Evolutionary conservation across 2,797 vertebrate species (phyloP).

Genomic region (Lophotriccus pileatus): DNA sequence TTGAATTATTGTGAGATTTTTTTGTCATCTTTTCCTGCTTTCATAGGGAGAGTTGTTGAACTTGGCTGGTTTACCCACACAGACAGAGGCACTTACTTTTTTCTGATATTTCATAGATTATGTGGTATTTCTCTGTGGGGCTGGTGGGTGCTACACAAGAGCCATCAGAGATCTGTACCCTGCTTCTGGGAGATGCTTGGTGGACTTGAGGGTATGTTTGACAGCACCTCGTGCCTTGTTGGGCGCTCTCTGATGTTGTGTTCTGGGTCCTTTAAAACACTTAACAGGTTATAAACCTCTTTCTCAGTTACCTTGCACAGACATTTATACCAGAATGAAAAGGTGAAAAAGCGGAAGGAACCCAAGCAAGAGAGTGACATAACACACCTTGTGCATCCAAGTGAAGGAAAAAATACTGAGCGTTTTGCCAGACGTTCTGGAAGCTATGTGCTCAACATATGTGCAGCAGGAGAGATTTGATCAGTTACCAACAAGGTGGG

Average conservation of each 20-base stretch:
- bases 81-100: background rate
- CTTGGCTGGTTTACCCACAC: background rate
- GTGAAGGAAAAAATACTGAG: background rate
- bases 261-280: background rate
- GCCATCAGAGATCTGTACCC: rapidly evolving
- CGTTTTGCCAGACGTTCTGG: conserved; percentile 14
- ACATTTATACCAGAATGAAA: background rate
- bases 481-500: background rate
- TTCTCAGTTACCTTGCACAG: background rate
- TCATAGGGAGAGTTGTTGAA: background rate
- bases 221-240: rapidly evolving
- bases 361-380: conserved; percentile 5
- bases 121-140: background rate
- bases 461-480: background rate
- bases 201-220: background rate
- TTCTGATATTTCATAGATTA: background rate
- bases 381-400: background rate
- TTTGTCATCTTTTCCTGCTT: background rate
- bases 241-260: rapidly evolving
- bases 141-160: background rate
- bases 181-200: background rate
- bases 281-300: background rate
- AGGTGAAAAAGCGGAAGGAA: background rate
- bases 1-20: background rate
- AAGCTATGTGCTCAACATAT: conserved; percentile 4